phyloP scores from a whole-genome alignment of 2,888 invertebrate species.

The Coleophora flavipennella region DNA sequence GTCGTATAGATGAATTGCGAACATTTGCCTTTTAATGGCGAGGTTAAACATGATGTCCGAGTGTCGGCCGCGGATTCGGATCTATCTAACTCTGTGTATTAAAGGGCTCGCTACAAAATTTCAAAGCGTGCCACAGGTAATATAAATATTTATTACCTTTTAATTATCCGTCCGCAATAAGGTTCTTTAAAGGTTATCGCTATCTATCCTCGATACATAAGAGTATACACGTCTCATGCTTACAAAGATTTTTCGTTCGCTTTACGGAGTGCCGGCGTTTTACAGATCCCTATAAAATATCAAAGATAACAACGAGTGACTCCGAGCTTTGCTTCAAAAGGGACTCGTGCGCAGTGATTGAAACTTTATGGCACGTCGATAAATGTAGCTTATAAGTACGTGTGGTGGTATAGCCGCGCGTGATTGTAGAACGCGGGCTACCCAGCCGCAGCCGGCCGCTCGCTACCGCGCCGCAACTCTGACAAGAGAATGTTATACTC shows the following conservation, averaged over 20 bases:
- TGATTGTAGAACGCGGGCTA: conserved; percentile 31
- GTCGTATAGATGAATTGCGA: conserved; percentile 70
- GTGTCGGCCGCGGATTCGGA: conserved; percentile 47
- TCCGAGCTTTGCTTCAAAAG: conserved; percentile 48
- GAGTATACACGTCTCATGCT: conserved; percentile 27
- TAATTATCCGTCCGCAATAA: conserved; percentile 58
- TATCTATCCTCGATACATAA: conserved; percentile 15
- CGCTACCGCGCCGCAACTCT: conserved; percentile 9
- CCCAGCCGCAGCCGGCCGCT: conserved; percentile 14
- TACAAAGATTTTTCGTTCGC: conserved; percentile 39
- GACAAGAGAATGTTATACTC: conserved; percentile 35
- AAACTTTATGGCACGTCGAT: conserved; percentile 64
- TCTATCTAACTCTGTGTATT: conserved; percentile 42
- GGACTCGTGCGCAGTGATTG: conserved; percentile 51
- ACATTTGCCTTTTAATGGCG: conserved; percentile 71
- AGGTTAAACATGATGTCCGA: conserved; percentile 64
- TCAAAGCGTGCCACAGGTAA: conserved; percentile 44
- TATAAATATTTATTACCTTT: conserved; percentile 53
- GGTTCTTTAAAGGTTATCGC: conserved; percentile 45
- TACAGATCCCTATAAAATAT: conserved; percentile 71
- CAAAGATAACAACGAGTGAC: conserved; percentile 67
- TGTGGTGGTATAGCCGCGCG: conserved; percentile 40
- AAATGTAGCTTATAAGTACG: conserved; percentile 50
- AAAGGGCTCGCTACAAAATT: conserved; percentile 38
- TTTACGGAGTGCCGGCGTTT: conserved; percentile 65